Evolutionary conservation across 2,888 invertebrate species (phyloP).

Genomic region (Pyrgus malvae): DNA sequence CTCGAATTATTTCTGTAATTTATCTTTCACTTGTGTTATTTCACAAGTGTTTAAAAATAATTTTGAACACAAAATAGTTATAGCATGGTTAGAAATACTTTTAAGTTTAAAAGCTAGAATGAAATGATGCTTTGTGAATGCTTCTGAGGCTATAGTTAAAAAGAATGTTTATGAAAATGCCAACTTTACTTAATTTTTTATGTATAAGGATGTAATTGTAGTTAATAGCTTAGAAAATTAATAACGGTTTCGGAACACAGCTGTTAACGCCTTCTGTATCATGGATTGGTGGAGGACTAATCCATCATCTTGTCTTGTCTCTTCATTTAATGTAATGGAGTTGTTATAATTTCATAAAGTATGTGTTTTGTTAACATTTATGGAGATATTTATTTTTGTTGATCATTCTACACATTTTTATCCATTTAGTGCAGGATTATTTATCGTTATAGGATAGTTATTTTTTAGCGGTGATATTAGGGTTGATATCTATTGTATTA

Average conservation of each 20-base stretch:
- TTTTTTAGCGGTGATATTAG: too few species aligned
- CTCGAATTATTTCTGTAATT: constrained; percentile 20
- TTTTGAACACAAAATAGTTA: constrained; percentile 5
- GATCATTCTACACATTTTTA: too few species aligned
- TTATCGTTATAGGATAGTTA: neutral
- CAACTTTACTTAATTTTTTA: neutral
- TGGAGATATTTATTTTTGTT: constrained; percentile 12
- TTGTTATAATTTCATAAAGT: neutral
- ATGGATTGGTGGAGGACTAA: constrained; percentile 18
- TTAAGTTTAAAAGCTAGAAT: constrained; percentile 3
- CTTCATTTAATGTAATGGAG: constrained; percentile 1
- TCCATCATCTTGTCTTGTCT: constrained; percentile 10
- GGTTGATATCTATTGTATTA: too few species aligned
- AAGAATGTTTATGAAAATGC: constrained; percentile 4
- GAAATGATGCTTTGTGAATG: constrained; percentile 2
- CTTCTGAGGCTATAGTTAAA: neutral
- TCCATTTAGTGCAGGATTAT: too few species aligned
- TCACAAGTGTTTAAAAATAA: neutral
- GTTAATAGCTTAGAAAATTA: constrained; percentile 14
- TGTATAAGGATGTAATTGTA: neutral
- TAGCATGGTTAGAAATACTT: constrained; percentile 11
- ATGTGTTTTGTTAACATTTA: neutral
- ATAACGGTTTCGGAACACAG: constrained; percentile 19
- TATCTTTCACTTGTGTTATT: neutral
- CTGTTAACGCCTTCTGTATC: constrained; percentile 11